These are phyloP conservation scores for Cyprinodon variegatus DNA, from an alignment of 2,113 vertebrate species.

Conservation along the genomic window DNA sequence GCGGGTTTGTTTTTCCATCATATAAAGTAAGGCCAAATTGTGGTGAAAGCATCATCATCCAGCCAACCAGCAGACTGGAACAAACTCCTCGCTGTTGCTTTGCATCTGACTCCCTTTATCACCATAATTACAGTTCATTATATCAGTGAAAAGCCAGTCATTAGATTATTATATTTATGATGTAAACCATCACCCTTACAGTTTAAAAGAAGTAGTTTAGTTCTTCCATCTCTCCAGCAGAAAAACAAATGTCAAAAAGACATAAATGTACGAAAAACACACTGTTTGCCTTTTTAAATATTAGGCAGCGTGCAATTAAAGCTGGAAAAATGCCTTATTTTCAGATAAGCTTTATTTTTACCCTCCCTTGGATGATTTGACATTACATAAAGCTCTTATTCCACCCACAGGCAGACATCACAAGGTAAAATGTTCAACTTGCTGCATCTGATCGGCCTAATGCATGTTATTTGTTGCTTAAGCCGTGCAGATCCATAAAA, in stretches of 20 bases:
- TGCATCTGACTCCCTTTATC: slow-evolving; percentile 14
- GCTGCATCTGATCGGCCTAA: slow-evolving; percentile 32
- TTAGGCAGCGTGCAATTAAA: not conserved
- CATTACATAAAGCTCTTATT: slow-evolving; percentile 25
- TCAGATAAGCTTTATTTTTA: slow-evolving; percentile 4
- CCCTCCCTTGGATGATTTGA: slow-evolving; percentile 10
- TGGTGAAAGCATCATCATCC: not conserved
- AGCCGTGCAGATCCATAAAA: slow-evolving; percentile 19
- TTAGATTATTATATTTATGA: slow-evolving; percentile 37
- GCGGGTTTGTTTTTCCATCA: not conserved
- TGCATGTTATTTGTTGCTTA: slow-evolving; percentile 40
- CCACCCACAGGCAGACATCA: slow-evolving; percentile 31
- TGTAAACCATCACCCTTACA: not conserved
- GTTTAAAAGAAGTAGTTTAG: not conserved
- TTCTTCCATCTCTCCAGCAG: not conserved
- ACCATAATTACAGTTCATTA: slow-evolving; percentile 37
- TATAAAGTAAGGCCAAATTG: not conserved
- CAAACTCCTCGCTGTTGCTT: not conserved
- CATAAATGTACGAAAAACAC: slow-evolving; percentile 1
- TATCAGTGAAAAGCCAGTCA: slow-evolving; percentile 17
- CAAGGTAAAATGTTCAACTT: slow-evolving; percentile 12
- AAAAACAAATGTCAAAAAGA: slow-evolving; percentile 8
- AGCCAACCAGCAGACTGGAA: too few relatives aligned
- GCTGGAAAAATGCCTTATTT: not conserved
- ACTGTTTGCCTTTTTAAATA: not conserved